Conservation (phyloP, 1,140 invertebrate genomes). For the Scaptodrosophila lebanonensis region DNA sequence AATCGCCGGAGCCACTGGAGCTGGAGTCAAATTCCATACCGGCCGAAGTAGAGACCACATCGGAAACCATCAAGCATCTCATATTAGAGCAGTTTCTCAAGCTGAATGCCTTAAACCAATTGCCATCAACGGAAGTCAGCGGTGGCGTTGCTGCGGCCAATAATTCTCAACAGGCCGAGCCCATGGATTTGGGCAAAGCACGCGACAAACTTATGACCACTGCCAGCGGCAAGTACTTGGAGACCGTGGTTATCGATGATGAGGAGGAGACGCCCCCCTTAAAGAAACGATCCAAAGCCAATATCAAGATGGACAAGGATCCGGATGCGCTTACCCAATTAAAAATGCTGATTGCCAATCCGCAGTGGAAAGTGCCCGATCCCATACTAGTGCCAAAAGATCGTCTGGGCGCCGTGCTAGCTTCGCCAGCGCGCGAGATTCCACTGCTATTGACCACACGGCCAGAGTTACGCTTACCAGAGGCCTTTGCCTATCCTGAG, state of each 20-base stretch:
- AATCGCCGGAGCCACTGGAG: constrained; percentile 41
- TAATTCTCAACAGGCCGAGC: constrained; percentile 79
- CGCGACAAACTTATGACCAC: constrained; percentile 77
- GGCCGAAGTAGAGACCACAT: constrained; percentile 61
- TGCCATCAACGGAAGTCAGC: constrained; percentile 11
- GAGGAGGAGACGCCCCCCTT: constrained; percentile 78
- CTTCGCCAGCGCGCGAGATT: constrained; percentile 85
- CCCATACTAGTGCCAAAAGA: constrained; percentile 87
- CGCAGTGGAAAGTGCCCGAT: constrained; percentile 86
- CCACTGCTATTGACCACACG: constrained; percentile 83
- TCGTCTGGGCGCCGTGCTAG: constrained; percentile 83
- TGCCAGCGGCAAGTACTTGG: constrained; percentile 78
- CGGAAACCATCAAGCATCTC: constrained; percentile 71
- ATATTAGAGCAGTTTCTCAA: constrained; percentile 74
- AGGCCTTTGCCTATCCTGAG: constrained; percentile 84
- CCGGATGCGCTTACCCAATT: constrained; percentile 84
- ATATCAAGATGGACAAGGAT: constrained; percentile 77
- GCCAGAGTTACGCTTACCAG: constrained; percentile 84
- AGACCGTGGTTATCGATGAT: constrained; percentile 67
- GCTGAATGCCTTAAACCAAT: constrained; percentile 45
- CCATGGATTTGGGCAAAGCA: constrained; percentile 80
- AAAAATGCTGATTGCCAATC: constrained; percentile 83
- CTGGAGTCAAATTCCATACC: constrained; percentile 52
- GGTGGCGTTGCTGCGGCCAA: neutral
- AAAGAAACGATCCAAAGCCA: constrained; percentile 78